These are phyloP conservation scores for Endotricha flammealis DNA, from an alignment of 2,888 invertebrate species.

Conservation along the genomic window DNA sequence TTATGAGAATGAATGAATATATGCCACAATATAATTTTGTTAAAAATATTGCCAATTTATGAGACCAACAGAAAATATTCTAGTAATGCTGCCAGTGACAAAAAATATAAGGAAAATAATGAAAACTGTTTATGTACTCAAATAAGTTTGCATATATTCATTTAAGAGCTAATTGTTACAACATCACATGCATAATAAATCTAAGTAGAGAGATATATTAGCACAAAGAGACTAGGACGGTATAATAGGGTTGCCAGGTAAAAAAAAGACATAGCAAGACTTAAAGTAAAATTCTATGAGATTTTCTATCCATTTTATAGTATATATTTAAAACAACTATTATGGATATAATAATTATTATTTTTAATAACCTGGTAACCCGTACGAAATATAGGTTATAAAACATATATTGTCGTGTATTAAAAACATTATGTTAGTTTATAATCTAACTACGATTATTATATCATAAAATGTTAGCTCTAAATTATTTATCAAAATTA, in stretches of 20 bases:
- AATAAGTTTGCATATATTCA: constrained; percentile 14
- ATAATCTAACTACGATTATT: no score
- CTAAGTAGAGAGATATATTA: constrained; percentile 12
- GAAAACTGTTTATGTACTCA: no score
- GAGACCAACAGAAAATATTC: background rate
- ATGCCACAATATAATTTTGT: constrained; percentile 2
- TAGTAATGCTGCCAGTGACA: background rate
- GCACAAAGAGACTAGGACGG: constrained; percentile 22
- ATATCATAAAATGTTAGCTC: background rate
- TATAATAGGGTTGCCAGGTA: constrained; percentile 1
- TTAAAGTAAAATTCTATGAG: no score
- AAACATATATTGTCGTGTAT: no score
- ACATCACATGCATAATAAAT: constrained; percentile 19
- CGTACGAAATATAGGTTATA: no score
- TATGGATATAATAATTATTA: no score
- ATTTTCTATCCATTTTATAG: no score
- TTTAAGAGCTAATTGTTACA: constrained; percentile 5
- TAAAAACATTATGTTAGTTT: no score
- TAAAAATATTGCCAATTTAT: background rate
- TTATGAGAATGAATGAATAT: constrained; percentile 18
- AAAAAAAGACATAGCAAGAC: no score
- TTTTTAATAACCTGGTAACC: no score
- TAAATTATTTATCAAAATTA: background rate
- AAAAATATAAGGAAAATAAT: no score
- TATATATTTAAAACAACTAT: no score